These are phyloP conservation scores for Lacerta bilineata DNA, from an alignment of 2,797 vertebrate species.

Conservation along the genomic window DNA sequence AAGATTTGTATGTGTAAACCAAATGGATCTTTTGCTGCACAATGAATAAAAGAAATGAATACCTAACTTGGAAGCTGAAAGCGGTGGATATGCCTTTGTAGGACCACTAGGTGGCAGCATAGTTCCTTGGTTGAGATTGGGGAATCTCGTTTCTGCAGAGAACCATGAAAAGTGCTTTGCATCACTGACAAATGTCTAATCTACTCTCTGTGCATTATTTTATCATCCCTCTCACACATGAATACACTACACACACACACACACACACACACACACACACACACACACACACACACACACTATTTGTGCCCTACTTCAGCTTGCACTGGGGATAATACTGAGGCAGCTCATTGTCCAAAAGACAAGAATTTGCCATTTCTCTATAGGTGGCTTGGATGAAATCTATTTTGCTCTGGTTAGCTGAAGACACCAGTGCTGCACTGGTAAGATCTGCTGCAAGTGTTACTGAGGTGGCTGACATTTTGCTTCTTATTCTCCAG, in stretches of 20 bases:
- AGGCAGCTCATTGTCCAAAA: conserved; percentile 8
- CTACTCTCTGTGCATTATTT: conserved; percentile 30
- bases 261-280: background rate
- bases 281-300: too few species aligned
- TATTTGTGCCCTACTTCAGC: conserved; percentile 22
- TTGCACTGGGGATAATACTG: conserved; percentile 3
- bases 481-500: background rate
- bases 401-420: conserved; percentile 5
- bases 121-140: conserved; percentile 61
- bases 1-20: background rate
- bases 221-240: background rate
- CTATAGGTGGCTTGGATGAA: conserved; percentile 3
- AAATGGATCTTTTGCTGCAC: background rate
- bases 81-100: fast-evolving
- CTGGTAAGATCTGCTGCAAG: background rate
- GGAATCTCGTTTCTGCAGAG: background rate
- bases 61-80: background rate
- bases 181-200: conserved; percentile 33
- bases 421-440: background rate
- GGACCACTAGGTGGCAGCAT: conserved; percentile 80
- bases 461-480: background rate
- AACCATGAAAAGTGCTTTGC: conserved; percentile 1
- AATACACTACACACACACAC: background rate
- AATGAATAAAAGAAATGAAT: background rate
- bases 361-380: background rate